Conservation (phyloP, 2,888 invertebrate species). For the Coelopa pilipes region DNA sequence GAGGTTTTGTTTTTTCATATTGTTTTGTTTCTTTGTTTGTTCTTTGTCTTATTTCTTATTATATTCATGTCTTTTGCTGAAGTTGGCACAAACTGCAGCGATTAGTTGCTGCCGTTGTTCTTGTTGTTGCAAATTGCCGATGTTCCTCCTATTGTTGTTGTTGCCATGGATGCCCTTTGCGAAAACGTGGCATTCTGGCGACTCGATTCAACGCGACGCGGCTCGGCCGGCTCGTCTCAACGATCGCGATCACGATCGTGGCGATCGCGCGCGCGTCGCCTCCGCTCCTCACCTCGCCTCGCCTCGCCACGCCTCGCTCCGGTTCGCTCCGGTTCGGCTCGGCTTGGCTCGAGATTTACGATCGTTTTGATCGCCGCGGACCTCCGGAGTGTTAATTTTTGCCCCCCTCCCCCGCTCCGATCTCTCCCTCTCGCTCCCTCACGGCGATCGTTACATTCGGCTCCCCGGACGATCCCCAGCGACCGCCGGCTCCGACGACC, state of each 20-base stretch:
- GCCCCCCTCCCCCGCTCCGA: constrained; percentile 29
- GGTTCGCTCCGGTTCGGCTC: neutral
- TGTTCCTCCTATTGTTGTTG: no score
- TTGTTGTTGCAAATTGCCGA: neutral
- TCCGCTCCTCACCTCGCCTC: neutral
- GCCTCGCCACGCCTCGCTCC: constrained; percentile 17
- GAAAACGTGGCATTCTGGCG: constrained; percentile 46
- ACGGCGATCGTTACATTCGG: constrained; percentile 31
- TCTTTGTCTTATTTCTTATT: neutral
- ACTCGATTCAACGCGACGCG: constrained; percentile 13
- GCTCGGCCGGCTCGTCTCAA: neutral
- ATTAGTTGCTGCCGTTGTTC: constrained; percentile 52
- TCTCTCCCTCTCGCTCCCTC: neutral
- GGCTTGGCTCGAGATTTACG: constrained; percentile 58
- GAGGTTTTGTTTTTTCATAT: neutral
- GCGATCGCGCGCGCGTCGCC: constrained; percentile 34
- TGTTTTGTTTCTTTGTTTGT: neutral
- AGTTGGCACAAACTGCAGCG: constrained; percentile 26
- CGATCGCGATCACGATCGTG: constrained; percentile 3
- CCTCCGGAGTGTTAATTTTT: constrained; percentile 64
- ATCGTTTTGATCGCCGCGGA: constrained; percentile 62
- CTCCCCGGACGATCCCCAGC: constrained; percentile 2
- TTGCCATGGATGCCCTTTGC: neutral
- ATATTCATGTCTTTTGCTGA: constrained; percentile 35
- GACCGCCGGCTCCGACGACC: neutral